A percentile compares a stretch with the other conserved stretches of the same genome.
Evolutionary conservation across 2,797 vertebrate species (phyloP).

Genomic region (Scleropages formosus): DNA sequence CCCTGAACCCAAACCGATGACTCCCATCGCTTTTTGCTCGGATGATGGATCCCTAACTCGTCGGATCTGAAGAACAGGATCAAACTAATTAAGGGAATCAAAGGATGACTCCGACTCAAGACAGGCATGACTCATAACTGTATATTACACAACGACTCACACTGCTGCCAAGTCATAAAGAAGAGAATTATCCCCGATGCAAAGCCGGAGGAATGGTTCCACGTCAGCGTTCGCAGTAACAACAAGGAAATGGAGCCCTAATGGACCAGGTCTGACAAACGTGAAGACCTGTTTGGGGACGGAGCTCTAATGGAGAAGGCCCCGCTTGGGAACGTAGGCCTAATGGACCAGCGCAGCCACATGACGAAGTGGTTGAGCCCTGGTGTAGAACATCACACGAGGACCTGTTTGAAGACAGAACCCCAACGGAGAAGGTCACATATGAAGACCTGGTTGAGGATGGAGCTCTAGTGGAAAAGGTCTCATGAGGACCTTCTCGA

Average conservation of each 20-base stretch:
- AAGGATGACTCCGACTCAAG: background rate
- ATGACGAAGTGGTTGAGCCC: background rate
- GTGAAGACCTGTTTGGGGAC: background rate
- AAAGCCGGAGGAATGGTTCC: too few species aligned
- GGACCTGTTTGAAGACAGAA: too few species aligned
- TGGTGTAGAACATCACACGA: background rate
- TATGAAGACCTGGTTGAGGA: background rate
- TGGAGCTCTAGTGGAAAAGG: background rate
- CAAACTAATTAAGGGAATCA: slow-evolving; percentile 19
- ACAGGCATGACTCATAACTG: slow-evolving; percentile 9
- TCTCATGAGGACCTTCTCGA: too few species aligned
- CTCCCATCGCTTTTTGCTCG: background rate
- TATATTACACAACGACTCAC: slow-evolving; percentile 7
- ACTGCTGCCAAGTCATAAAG: background rate
- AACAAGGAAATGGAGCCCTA: too few species aligned
- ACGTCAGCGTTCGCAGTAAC: background rate
- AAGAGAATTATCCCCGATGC: background rate
- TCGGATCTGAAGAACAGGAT: background rate
- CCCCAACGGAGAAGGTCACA: too few species aligned
- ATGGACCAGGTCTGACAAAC: background rate
- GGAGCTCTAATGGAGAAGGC: too few species aligned
- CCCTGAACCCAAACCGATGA: background rate
- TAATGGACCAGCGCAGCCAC: background rate
- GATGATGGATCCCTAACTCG: background rate
- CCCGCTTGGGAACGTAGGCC: too few species aligned